Conservation (phyloP, 2,888 invertebrate species). For the Catotricha subobsoleta region DNA sequence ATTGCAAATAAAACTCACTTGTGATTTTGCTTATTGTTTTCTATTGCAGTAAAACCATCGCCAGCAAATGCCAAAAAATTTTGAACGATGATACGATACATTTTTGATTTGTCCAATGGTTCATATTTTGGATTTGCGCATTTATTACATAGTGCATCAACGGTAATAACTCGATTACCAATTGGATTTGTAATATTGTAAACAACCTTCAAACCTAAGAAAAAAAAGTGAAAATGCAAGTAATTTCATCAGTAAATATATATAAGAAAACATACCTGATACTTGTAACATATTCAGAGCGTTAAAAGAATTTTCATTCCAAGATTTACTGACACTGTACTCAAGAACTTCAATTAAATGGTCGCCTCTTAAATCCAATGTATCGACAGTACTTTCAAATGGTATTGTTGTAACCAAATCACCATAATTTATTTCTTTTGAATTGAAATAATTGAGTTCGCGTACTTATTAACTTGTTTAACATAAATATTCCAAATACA, state of each 20-base stretch:
- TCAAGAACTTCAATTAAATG: conserved; percentile 44
- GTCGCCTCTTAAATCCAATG: conserved; percentile 48
- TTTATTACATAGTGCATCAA: conserved; percentile 38
- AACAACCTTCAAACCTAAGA: conserved; percentile 35
- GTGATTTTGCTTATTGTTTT: conserved; percentile 21
- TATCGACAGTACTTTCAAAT: conserved; percentile 56
- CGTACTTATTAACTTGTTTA: conserved; percentile 10
- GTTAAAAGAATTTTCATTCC: conserved; percentile 25
- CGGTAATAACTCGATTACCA: conserved; percentile 39
- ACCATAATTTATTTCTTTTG: conserved; percentile 42
- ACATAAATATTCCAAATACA: conserved; percentile 13
- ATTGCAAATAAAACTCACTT: conserved; percentile 16
- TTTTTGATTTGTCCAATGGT: conserved; percentile 34
- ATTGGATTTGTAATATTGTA: conserved; percentile 41
- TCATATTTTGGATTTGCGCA: conserved; percentile 46
- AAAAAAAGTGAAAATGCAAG: background rate
- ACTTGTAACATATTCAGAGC: conserved; percentile 40
- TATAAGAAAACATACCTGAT: conserved; percentile 27
- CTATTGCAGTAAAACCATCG: conserved; percentile 41
- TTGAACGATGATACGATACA: conserved; percentile 43
- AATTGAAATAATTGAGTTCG: background rate
- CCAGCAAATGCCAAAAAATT: conserved; percentile 49
- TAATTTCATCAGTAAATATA: background rate
- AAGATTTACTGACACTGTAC: conserved; percentile 31
- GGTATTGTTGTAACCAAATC: conserved; percentile 52